Evolutionary conservation across 92 coral and sea anemone genomes (phyloP), one percentile per base, ranked within the genome.

Genomic region (Diadumene lineata): DNA sequence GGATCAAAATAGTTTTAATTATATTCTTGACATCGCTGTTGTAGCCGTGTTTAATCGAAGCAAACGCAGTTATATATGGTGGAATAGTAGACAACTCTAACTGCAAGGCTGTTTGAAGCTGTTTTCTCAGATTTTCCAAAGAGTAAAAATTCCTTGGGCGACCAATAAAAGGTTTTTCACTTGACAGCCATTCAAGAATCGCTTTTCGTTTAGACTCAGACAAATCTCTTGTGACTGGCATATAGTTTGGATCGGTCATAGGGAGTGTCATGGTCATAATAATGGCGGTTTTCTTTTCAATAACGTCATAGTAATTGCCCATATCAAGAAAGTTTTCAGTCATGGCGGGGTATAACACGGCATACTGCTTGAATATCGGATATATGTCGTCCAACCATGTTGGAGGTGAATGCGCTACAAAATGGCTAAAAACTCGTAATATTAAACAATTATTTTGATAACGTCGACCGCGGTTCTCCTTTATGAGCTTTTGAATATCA

Each of bases 271-370:
- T 56, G n/a, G 77, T 82, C 76, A 69, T 66, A 60, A 43, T 62
- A 13, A 87, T 84, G 18, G 76, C 65, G 0, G n/a, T 71, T 23
- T 58, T 79, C 27, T 80, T 61, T 10, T 60, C 53, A 9, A 66
- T 61, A 0, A 91, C 97, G 9, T 85, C 87, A 22, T 91, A 76
- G 74, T 91, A 91, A 68, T 91, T 82, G 27, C 88, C 97, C 43
- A 91, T 69, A 50, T 91, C 88, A 0, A 88, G 84, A 38, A 91
- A 84, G 56, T 90, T 82, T 2, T 72, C 74, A 4, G 85, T 72
- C 97, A 91, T 91, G 11, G 82, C 97, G 1, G 97, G 97, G 61
- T 72, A 88, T 43, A 91, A 82, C 38, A 75, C 84, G n/a, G 93
- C 97, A 65, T 91, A 91, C 30, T 81, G 97, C 55, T 84, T 82